These are phyloP conservation scores for Cantharis flavilabris DNA, from an alignment of 2,888 invertebrate genomes.

Conservation along the genomic window DNA sequence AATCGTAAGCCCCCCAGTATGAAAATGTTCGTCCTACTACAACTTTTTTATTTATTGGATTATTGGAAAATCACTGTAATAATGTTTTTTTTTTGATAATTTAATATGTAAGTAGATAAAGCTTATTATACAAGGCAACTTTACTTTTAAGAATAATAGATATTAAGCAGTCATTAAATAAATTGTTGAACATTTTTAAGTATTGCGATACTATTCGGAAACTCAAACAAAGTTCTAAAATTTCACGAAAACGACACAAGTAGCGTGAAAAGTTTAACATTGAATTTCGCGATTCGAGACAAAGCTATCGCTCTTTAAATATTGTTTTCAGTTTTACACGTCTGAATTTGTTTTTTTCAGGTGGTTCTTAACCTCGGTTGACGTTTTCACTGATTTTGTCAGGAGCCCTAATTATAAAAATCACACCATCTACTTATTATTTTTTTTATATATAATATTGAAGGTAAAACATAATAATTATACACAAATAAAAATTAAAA, in stretches of 20 bases:
- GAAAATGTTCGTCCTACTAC: not conserved
- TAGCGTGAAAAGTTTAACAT: not conserved
- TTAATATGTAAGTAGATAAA: not conserved
- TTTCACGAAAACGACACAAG: not conserved
- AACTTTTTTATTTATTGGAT: not conserved
- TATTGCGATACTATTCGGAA: not conserved
- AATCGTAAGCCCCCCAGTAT: no score
- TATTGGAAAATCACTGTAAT: not conserved
- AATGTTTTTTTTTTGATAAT: not conserved
- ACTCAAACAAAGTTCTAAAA: not conserved
- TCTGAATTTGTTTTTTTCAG: not conserved
- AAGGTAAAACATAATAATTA: slow-evolving; percentile 14
- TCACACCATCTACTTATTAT: not conserved
- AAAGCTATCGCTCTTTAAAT: not conserved
- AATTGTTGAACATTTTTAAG: not conserved
- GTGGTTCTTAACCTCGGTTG: not conserved
- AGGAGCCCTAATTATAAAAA: not conserved
- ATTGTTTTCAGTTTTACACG: not conserved
- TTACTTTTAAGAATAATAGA: not conserved
- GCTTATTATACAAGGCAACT: not conserved
- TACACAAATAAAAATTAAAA: slow-evolving; percentile 15
- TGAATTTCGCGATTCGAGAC: not conserved
- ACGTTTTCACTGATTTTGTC: not conserved
- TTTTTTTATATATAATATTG: not conserved
- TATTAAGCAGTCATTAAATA: not conserved